A percentile compares a stretch with the other conserved stretches of the same genome.
Evolutionary conservation across 2,113 vertebrate species (phyloP).

Genomic region (Dipodomys spectabilis): DNA sequence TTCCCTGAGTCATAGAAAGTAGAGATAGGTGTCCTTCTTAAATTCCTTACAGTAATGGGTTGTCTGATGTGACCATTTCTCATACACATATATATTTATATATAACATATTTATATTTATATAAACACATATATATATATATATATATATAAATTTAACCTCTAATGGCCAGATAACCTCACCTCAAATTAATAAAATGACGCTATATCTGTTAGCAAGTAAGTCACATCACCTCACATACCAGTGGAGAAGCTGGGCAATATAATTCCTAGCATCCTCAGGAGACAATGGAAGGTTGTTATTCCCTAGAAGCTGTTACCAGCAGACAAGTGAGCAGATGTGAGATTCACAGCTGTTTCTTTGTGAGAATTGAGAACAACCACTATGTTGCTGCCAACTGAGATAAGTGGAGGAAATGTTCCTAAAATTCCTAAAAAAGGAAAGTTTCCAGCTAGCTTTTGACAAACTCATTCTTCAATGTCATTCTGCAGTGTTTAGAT

Average conservation of each 20-base stretch:
- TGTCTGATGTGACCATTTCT: not conserved
- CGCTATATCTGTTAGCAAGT: not conserved
- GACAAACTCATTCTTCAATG: constrained; percentile 29
- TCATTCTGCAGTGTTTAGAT: not conserved
- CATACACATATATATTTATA: not conserved
- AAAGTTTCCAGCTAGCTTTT: constrained; percentile 41
- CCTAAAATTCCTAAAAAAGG: constrained; percentile 36
- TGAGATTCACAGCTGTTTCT: constrained; percentile 15
- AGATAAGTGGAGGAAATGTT: constrained; percentile 27
- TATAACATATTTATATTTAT: not conserved
- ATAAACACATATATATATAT: too few relatives aligned
- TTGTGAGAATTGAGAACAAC: constrained; percentile 14
- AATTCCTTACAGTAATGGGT: not conserved
- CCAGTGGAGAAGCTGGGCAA: not conserved
- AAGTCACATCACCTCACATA: not conserved
- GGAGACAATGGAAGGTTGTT: not conserved
- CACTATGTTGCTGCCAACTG: not conserved
- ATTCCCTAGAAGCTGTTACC: constrained; percentile 23
- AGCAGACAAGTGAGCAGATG: constrained; percentile 26
- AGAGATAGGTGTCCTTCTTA: not conserved
- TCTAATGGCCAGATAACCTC: not conserved
- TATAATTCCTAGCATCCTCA: not conserved
- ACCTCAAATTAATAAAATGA: not conserved
- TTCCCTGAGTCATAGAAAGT: not conserved
- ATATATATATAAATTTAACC: not conserved